Evolutionary conservation across 2,113 vertebrate genomes (phyloP).

Genomic region (Cyrtonyx montezumae): DNA sequence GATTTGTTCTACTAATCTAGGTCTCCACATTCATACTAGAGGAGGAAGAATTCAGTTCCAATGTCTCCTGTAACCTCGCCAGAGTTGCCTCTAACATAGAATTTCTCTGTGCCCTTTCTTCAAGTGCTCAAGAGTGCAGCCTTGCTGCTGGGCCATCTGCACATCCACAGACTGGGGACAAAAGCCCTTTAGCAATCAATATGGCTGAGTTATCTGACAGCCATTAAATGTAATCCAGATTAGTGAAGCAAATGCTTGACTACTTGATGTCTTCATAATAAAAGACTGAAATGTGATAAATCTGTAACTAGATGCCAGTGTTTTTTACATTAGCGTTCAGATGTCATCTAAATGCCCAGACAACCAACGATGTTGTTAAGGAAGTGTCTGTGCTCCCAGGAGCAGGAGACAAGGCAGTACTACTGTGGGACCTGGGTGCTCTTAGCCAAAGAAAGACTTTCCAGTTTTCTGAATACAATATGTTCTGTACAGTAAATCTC

Average conservation of each 20-base stretch:
- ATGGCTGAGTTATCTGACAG: conserved; percentile 27
- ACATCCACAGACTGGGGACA: not conserved
- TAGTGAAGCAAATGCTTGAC: conserved; percentile 43
- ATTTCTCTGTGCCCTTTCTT: not conserved
- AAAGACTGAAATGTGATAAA: conserved; percentile 11
- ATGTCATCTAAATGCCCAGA: not conserved
- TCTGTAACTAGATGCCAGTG: not conserved
- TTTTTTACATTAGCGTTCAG: not conserved
- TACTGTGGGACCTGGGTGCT: rapidly evolving
- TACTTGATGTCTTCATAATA: conserved; percentile 20
- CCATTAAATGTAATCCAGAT: conserved; percentile 67
- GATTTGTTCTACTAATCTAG: not conserved
- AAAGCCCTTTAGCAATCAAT: not conserved
- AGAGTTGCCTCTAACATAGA: not conserved
- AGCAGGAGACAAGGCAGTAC: rapidly evolving
- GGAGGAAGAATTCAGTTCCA: not conserved
- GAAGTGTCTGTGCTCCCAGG: not conserved
- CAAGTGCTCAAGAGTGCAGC: not conserved
- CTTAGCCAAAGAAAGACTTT: not conserved
- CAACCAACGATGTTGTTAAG: not conserved
- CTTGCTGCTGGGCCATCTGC: not conserved
- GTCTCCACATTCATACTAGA: not conserved
- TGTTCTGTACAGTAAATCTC: not conserved
- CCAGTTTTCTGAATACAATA: not conserved
- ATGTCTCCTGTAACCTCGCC: not conserved